Conservation (phyloP, 1,140 invertebrate genomes). For the Idris sp. region DNA sequence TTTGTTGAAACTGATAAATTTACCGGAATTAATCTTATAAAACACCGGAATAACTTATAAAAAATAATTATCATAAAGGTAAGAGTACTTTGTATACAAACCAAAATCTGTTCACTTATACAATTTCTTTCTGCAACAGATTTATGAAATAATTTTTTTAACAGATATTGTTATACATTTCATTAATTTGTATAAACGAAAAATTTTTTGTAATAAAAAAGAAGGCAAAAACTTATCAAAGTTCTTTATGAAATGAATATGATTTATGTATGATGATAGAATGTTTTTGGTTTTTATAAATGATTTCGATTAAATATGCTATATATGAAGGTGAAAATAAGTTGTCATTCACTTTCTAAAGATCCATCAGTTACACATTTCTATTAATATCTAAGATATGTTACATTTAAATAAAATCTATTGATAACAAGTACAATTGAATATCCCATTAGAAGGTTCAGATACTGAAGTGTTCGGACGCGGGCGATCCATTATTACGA, state of each 20-base stretch:
- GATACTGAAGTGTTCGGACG: conserved; percentile 45
- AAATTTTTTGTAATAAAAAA: too few species aligned
- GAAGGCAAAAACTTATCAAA: too few species aligned
- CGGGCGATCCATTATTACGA: conserved; percentile 50
- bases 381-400: conserved; percentile 40
- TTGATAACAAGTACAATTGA: conserved; percentile 56
- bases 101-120: too few species aligned
- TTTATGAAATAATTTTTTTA: too few species aligned
- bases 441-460: conserved; percentile 47
- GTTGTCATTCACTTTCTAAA: conserved; percentile 52
- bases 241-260: background rate
- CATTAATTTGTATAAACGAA: too few species aligned
- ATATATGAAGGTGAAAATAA: conserved; percentile 28
- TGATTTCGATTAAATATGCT: conserved; percentile 17
- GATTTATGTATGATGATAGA: conserved; percentile 27
- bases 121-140: too few species aligned
- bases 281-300: conserved; percentile 19
- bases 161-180: too few species aligned
- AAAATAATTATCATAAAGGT: too few species aligned
- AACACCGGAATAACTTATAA: too few species aligned
- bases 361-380: conserved; percentile 50
- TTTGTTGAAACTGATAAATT: conserved; percentile 12
- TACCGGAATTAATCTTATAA: conserved; percentile 4
- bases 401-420: conserved; percentile 49
- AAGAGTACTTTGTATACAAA: too few species aligned